phyloP scores from a whole-genome alignment of 2,888 invertebrate species.

The Oscheius onirici region DNA sequence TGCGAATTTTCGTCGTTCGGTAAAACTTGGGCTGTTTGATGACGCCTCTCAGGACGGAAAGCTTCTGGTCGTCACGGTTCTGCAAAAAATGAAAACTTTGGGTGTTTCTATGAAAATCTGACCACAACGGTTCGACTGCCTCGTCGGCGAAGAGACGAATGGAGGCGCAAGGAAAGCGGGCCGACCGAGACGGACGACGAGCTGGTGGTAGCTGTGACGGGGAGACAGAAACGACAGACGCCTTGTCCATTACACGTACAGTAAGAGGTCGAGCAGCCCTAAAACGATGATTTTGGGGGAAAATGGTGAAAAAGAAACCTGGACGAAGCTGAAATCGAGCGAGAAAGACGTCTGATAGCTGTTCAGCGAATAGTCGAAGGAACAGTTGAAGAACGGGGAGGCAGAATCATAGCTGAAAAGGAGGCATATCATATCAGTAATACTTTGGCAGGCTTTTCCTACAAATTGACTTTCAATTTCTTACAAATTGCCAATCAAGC shows the following conservation, averaged over 20 bases:
- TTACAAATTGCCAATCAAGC: too few relatives aligned
- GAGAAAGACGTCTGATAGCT: not conserved
- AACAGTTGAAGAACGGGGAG: slow-evolving; percentile 7
- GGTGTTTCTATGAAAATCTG: not conserved
- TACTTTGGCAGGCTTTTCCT: too few relatives aligned
- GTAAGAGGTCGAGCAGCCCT: not conserved
- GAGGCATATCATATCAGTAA: too few relatives aligned
- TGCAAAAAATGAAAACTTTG: not conserved
- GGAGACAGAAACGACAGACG: not conserved
- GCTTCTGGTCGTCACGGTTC: not conserved
- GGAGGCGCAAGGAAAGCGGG: not conserved
- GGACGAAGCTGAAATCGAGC: not conserved
- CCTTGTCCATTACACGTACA: not conserved
- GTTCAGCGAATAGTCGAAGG: slow-evolving; percentile 6
- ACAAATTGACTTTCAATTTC: too few relatives aligned
- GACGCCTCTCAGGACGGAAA: slow-evolving; percentile 8
- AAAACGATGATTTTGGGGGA: not conserved
- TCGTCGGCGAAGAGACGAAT: slow-evolving; percentile 2
- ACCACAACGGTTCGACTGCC: not conserved
- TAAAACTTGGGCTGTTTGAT: slow-evolving; percentile 16
- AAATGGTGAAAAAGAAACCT: not conserved
- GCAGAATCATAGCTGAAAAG: slow-evolving; percentile 20
- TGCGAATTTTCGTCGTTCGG: slow-evolving; percentile 7
- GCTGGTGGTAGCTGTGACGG: not conserved
- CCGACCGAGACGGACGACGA: not conserved